Evolutionary conservation across 2,888 invertebrate genomes (phyloP).

Genomic region (Ectemnius cavifrons): DNA sequence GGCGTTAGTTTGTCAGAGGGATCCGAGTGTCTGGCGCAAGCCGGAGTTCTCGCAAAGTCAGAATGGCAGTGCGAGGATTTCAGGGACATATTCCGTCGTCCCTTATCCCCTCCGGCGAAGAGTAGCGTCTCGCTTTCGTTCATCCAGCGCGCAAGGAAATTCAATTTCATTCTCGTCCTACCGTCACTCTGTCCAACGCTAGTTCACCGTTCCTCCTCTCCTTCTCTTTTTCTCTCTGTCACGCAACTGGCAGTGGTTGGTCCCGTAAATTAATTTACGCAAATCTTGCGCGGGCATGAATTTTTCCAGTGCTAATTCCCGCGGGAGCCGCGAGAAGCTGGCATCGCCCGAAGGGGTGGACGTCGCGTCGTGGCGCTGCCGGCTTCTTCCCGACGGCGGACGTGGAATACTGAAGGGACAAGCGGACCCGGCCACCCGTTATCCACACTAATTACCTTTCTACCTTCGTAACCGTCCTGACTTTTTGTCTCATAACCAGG

Average conservation of each 20-base stretch:
- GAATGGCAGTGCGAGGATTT: conserved; percentile 3
- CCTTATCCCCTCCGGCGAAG: background rate
- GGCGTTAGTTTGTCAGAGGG: too few species aligned
- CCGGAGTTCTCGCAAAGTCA: background rate
- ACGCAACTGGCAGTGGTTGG: conserved; percentile 33
- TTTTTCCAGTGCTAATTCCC: conserved; percentile 71
- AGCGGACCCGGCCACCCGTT: conserved; percentile 54
- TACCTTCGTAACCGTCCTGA: conserved; percentile 61
- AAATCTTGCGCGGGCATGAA: conserved; percentile 71
- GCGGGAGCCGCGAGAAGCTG: conserved; percentile 57
- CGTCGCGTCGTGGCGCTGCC: too few species aligned
- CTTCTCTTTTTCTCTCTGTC: background rate
- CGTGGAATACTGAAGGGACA: conserved; percentile 3
- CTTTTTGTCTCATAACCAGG: conserved; percentile 75
- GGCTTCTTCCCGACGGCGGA: conserved; percentile 11
- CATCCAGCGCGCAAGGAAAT: conserved; percentile 45
- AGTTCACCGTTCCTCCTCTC: background rate
- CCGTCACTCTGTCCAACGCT: background rate
- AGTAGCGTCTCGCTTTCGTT: background rate
- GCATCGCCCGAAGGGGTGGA: background rate
- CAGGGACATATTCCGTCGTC: background rate
- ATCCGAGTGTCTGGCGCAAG: too few species aligned
- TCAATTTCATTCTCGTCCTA: conserved; percentile 55
- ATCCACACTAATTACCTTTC: conserved; percentile 72
- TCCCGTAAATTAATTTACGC: conserved; percentile 72